Percentiles rank a stretch among this genome's conserved stretches.
phyloP scores from a whole-genome alignment of 2,888 invertebrate species.

The Dasypolia templi region DNA sequence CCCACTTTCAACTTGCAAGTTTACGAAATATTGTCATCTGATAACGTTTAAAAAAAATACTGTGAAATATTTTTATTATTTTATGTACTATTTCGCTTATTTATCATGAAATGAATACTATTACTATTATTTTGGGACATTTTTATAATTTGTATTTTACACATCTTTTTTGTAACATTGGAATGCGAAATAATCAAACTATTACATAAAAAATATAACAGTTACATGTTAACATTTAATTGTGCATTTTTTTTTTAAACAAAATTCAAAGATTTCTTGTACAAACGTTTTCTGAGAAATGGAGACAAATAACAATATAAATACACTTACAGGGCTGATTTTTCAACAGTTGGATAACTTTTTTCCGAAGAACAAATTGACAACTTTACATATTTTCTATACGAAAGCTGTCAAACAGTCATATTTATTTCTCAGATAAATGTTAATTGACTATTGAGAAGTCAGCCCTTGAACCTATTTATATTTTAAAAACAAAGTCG shows the following conservation, averaged over 20 bases:
- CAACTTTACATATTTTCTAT: not conserved
- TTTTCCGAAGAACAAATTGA: too few species aligned
- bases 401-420: not conserved
- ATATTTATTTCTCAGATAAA: not conserved
- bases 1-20: not conserved
- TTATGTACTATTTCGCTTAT: too few species aligned
- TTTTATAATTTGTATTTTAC: not conserved
- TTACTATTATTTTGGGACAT: not conserved
- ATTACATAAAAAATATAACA: not conserved
- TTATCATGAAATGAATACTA: too few species aligned
- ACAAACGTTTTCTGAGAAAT: conserved; percentile 1
- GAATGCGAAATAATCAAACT: not conserved
- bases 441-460: not conserved
- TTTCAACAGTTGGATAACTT: not conserved
- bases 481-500: too few species aligned
- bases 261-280: not conserved
- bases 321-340: not conserved
- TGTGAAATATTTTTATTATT: not conserved
- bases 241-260: not conserved
- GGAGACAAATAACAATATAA: not conserved
- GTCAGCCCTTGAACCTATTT: not conserved
- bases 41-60: too few species aligned
- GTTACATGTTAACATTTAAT: not conserved
- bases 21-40: not conserved
- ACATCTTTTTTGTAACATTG: not conserved